A percentile compares a stretch with the other conserved stretches of the same genome.
Conservation (phyloP, 2,888 invertebrate genomes). For the Synanthedon myopaeformis region DNA sequence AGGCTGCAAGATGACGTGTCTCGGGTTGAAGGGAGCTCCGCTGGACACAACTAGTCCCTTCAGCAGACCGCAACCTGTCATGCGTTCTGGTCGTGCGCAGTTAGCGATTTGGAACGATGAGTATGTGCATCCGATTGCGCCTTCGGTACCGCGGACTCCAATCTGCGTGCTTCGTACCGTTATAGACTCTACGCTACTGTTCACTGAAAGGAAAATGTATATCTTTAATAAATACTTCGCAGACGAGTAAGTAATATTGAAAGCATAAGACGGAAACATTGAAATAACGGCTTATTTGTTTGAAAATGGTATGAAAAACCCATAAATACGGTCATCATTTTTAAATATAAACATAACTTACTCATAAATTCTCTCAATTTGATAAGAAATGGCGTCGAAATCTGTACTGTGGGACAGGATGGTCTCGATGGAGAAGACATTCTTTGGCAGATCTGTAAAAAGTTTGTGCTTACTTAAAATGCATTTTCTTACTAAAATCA, state of each 20-base stretch:
- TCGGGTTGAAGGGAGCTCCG: constrained; percentile 23
- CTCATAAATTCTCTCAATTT: constrained; percentile 19
- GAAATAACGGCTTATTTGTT: too few relatives aligned
- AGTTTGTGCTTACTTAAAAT: not conserved
- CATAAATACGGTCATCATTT: too few relatives aligned
- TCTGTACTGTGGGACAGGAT: not conserved
- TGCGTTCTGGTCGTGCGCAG: constrained; percentile 26
- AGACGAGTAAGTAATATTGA: too few relatives aligned
- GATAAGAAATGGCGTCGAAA: constrained; percentile 12
- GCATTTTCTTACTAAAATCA: not conserved
- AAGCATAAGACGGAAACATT: too few relatives aligned
- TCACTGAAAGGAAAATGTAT: constrained; percentile 15
- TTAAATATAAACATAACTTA: constrained; percentile 10
- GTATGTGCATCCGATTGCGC: constrained; percentile 30
- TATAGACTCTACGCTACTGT: constrained; percentile 26
- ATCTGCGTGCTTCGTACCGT: constrained; percentile 36
- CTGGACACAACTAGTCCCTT: constrained; percentile 25
- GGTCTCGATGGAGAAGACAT: not conserved
- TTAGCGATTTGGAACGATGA: constrained; percentile 22
- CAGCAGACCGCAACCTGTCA: constrained; percentile 23
- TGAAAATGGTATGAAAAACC: too few relatives aligned
- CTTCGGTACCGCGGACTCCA: constrained; percentile 25
- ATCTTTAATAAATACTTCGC: too few relatives aligned
- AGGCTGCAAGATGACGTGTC: constrained; percentile 39
- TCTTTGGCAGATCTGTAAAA: not conserved